These are phyloP conservation scores for Apis dorsata DNA, from an alignment of 1,140 invertebrate genomes.

Conservation along the genomic window DNA sequence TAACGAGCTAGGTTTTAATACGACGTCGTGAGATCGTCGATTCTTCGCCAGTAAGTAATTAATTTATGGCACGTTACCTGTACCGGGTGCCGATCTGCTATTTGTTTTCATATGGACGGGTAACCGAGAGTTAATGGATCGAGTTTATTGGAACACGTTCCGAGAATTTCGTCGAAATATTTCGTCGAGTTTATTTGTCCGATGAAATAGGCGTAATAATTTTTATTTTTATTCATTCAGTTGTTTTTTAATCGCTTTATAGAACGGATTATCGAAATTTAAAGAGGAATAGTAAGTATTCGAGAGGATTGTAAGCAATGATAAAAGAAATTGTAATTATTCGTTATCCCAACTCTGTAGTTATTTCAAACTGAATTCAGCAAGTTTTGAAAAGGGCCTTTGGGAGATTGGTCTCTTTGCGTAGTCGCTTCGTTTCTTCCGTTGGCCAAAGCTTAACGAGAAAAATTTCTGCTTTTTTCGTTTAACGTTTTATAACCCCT, in stretches of 20 bases:
- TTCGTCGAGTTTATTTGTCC: not conserved
- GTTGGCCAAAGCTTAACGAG: constrained; percentile 26
- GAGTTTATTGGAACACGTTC: not conserved
- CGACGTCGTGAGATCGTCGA: not conserved
- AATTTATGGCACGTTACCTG: constrained; percentile 14
- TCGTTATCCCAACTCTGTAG: constrained; percentile 58
- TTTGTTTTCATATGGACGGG: constrained; percentile 19
- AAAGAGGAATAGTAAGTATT: too few relatives aligned
- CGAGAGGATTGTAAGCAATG: not conserved
- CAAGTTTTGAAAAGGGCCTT: constrained; percentile 55
- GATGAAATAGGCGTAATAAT: not conserved
- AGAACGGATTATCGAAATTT: not conserved
- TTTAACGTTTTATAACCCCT: not conserved
- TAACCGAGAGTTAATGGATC: not conserved
- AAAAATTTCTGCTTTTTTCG: not conserved
- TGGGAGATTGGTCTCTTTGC: constrained; percentile 7
- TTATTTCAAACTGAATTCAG: constrained; percentile 57
- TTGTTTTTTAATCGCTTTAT: not conserved
- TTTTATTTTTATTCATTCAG: not conserved
- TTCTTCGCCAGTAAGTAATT: not conserved
- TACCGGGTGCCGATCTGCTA: not conserved
- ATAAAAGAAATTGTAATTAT: constrained; percentile 70
- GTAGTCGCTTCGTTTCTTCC: not conserved
- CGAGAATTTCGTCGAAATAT: not conserved
- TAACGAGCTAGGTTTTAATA: too few relatives aligned